Evolutionary conservation across 2,113 vertebrate species (phyloP).

Genomic region (Cnemophilus loriae): DNA sequence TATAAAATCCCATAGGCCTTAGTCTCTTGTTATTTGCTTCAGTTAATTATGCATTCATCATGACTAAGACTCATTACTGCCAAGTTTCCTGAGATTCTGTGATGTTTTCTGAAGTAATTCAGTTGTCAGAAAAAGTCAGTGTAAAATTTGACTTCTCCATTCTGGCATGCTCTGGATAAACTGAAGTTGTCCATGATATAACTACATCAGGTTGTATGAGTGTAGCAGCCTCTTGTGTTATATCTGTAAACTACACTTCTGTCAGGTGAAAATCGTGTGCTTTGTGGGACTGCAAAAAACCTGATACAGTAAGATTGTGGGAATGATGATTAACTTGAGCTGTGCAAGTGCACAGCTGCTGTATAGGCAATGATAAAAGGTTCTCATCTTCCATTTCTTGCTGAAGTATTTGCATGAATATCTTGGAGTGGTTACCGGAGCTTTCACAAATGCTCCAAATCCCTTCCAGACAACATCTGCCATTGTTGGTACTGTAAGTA

Average conservation of each 20-base stretch:
- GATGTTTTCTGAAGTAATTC: neutral
- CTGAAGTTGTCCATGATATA: neutral
- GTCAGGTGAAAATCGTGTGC: neutral
- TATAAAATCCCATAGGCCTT: neutral
- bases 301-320: neutral
- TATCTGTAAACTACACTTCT: slow-evolving; percentile 1
- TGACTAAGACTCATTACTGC: slow-evolving; percentile 7
- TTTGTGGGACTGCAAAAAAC: neutral
- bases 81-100: neutral
- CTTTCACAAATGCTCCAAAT: neutral
- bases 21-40: neutral
- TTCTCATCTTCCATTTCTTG: neutral
- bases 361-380: neutral
- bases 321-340: neutral
- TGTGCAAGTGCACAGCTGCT: neutral
- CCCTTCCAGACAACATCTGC: neutral
- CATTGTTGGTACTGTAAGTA: neutral
- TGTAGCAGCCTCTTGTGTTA: slow-evolving; percentile 52
- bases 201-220: neutral
- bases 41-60: slow-evolving; percentile 19
- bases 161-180: neutral
- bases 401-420: neutral
- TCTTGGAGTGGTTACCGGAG: neutral
- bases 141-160: neutral
- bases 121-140: neutral